Evolutionary conservation across 1,140 invertebrate genomes (phyloP), one percentile per base, ranked within the genome.

Genomic region (Aphaenogaster rudis): DNA sequence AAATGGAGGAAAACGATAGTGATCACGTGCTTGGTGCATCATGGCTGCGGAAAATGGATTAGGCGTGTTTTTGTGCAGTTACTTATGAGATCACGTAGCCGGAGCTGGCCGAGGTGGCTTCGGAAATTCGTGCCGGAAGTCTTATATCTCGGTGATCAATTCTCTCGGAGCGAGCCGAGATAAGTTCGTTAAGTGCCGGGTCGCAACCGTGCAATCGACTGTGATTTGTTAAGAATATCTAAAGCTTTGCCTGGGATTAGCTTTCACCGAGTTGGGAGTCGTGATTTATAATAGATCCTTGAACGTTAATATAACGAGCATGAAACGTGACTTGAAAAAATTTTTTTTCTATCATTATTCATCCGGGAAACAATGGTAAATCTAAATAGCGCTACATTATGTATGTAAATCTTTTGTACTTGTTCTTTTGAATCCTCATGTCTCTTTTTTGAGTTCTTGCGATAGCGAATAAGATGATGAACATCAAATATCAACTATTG

Each of bases 31-130:
- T 72, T 66, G 21, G 42, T 39, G 11, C 17, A 72, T 61, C 42
- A 57, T 63, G 50, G 86, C 57, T 42, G 61, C 66, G 78, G 88
- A 71, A 90, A 90, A 90, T 90, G 87, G 88, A 90, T 90, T 90
- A 88, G 67, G 69, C 88, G 69, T 90, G 89, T 90, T 90, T 90
- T 90, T 90, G 89, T 78, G 88, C 74, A 76, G 88, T 90, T 90
- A 90, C 88, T 90, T 90, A 88, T 78, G 72, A 63, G 79, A 85
- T 76, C 57, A 79, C 78, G 57, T 45, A 67, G 74, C 82, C 66
- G 50, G 61, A 72, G 86, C 48, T 42, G 64, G 69, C 52, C 67
- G 81, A 61, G 67, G 63, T 48, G 64, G 71, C 85, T 88, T 84
- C 59, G 88, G 88, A 72, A 90, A 85, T 78, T 82, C 89, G 88